These are phyloP conservation scores for Eristalinus sepulchralis DNA, from an alignment of 2,888 invertebrate genomes.

Conservation along the genomic window DNA sequence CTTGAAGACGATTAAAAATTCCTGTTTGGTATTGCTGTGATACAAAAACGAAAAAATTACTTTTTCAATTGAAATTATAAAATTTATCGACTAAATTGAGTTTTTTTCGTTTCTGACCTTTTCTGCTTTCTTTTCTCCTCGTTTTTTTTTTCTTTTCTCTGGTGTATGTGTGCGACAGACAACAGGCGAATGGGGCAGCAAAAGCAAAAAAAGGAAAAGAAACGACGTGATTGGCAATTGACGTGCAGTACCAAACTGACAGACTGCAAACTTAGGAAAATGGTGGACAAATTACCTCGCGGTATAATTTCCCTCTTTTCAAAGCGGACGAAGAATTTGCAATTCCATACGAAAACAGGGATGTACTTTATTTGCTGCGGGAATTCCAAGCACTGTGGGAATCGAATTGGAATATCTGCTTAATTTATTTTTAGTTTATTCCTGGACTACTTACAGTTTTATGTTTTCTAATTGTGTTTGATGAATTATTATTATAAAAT, in stretches of 20 bases:
- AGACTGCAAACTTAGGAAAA: conserved; percentile 67
- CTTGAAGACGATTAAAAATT: conserved; percentile 65
- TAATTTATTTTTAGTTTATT: no score
- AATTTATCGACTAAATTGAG: conserved; percentile 61
- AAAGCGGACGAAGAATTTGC: conserved; percentile 15
- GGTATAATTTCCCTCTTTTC: conserved; percentile 45
- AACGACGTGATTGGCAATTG: conserved; percentile 76
- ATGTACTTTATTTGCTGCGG: not conserved
- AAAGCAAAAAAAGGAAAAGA: conserved; percentile 73
- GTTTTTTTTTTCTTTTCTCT: conserved; percentile 58
- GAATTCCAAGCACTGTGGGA: conserved; percentile 37
- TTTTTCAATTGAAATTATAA: conserved; percentile 59
- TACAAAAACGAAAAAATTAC: conserved; percentile 41
- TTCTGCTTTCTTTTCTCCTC: conserved; percentile 70
- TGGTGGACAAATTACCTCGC: conserved; percentile 69
- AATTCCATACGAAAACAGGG: conserved; percentile 44
- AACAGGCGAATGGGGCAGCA: conserved; percentile 75
- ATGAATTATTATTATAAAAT: no score
- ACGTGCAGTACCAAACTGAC: conserved; percentile 76
- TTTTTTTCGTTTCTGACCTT: conserved; percentile 65
- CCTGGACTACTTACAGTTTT: no score
- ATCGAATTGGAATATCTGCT: not conserved
- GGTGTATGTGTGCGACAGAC: conserved; percentile 70
- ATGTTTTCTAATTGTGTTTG: no score
- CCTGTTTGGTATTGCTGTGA: conserved; percentile 65